A percentile compares a stretch with the other conserved stretches of the same genome.
Conservation (phyloP, 2,113 vertebrate genomes). For the Plecturocebus donacophilus region DNA sequence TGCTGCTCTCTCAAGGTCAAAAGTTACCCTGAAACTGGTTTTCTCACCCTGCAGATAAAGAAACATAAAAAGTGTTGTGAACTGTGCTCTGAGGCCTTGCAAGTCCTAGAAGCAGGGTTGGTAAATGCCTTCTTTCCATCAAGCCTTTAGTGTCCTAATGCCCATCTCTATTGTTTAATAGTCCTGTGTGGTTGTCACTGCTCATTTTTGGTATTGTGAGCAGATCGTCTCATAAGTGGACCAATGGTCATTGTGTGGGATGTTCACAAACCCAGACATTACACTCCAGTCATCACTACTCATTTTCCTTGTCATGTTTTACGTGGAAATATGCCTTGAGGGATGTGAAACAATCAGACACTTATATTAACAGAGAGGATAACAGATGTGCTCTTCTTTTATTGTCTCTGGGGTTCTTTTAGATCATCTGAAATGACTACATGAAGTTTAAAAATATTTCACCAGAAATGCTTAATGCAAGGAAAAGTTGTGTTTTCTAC, state of each 20-base stretch:
- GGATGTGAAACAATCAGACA: conserved; percentile 73
- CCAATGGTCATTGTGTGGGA: conserved; percentile 20
- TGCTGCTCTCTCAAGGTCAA: background rate
- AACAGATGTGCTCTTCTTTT: conserved; percentile 71
- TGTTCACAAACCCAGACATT: conserved; percentile 36
- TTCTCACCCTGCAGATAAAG: background rate
- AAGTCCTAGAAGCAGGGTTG: background rate
- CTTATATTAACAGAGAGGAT: conserved; percentile 62
- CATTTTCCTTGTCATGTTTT: conserved; percentile 58
- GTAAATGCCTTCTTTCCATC: background rate
- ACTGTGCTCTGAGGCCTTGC: background rate
- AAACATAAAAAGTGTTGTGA: background rate
- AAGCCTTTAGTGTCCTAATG: background rate
- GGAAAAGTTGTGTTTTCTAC: conserved; percentile 60
- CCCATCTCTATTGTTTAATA: conserved; percentile 30
- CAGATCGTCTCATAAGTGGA: conserved; percentile 25
- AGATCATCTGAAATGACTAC: conserved; percentile 58
- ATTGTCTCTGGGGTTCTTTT: conserved; percentile 68
- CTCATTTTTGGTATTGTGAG: conserved; percentile 26
- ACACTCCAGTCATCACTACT: conserved; percentile 29
- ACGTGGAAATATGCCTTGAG: conserved; percentile 60
- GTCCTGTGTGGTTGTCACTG: background rate
- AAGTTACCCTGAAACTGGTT: background rate
- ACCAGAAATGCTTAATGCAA: conserved; percentile 54
- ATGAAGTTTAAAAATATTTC: conserved; percentile 63